Percentiles rank a stretch among this genome's conserved stretches.
Evolutionary conservation across 2,888 invertebrate genomes (phyloP).

Genomic region (Tetragonisca angustula): DNA sequence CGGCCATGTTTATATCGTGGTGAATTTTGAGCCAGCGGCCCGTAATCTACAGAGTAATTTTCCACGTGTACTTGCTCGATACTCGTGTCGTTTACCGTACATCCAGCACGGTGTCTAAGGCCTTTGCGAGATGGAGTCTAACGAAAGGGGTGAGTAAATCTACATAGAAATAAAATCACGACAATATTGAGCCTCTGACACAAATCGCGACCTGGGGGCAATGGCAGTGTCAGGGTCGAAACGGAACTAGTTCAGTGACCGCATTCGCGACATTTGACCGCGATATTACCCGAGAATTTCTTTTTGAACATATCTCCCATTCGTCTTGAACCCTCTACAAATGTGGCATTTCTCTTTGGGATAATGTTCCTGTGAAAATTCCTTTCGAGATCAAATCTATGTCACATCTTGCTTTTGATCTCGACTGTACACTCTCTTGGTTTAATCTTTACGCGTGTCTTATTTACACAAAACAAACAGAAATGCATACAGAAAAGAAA

Average conservation of each 20-base stretch:
- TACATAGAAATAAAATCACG: conserved; percentile 60
- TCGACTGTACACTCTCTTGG: conserved; percentile 76
- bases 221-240: conserved; percentile 88
- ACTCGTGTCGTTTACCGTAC: conserved; percentile 48
- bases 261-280: conserved; percentile 80
- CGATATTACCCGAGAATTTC: conserved; percentile 42
- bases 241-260: conserved; percentile 87
- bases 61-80: conserved; percentile 64
- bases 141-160: conserved; percentile 81
- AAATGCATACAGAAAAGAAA: conserved; percentile 9
- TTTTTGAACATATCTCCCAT: background rate
- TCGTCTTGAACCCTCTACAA: conserved; percentile 2
- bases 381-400: conserved; percentile 72
- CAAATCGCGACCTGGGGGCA: conserved; percentile 84
- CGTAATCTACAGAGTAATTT: conserved; percentile 68
- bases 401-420: conserved; percentile 77
- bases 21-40: conserved; percentile 75
- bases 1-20: conserved; percentile 83
- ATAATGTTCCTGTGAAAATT: conserved; percentile 59
- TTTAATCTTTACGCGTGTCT: conserved; percentile 60
- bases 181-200: conserved; percentile 81
- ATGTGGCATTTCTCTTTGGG: conserved; percentile 4
- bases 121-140: conserved; percentile 78
- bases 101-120: conserved; percentile 57
- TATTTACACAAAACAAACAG: conserved; percentile 33